Conservation (phyloP, 1,140 invertebrate species). For the Atta cephalotes region DNA sequence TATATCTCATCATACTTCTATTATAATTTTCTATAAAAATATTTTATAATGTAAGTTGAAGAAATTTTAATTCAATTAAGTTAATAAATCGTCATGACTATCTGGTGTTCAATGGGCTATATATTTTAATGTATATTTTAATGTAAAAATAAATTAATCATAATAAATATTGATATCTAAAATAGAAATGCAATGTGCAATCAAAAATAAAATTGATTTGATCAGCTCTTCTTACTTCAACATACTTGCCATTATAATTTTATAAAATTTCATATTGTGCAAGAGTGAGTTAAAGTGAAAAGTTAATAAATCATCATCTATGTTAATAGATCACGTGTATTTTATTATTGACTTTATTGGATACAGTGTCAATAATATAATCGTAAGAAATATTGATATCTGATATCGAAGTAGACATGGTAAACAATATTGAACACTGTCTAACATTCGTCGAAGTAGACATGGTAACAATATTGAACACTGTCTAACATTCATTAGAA, state of each 20-base stretch:
- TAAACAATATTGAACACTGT: conserved; percentile 8
- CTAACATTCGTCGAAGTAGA: conserved; percentile 5
- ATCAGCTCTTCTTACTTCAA: no score
- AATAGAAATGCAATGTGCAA: no score
- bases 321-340: neutral
- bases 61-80: conserved; percentile 1
- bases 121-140: no score
- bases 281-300: neutral
- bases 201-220: no score
- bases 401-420: neutral
- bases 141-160: no score
- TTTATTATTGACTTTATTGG: neutral
- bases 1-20: neutral
- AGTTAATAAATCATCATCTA: neutral
- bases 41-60: neutral
- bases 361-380: neutral
- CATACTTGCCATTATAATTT: no score
- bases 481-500: conserved; percentile 42
- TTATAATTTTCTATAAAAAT: neutral
- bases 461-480: neutral
- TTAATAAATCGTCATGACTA: no score
- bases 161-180: no score
- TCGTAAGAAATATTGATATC: conserved; percentile 3
- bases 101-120: no score
- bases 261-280: no score